These are phyloP conservation scores for Microcebus jonahi DNA, from an alignment of 2,113 vertebrate genomes.

Conservation along the genomic window DNA sequence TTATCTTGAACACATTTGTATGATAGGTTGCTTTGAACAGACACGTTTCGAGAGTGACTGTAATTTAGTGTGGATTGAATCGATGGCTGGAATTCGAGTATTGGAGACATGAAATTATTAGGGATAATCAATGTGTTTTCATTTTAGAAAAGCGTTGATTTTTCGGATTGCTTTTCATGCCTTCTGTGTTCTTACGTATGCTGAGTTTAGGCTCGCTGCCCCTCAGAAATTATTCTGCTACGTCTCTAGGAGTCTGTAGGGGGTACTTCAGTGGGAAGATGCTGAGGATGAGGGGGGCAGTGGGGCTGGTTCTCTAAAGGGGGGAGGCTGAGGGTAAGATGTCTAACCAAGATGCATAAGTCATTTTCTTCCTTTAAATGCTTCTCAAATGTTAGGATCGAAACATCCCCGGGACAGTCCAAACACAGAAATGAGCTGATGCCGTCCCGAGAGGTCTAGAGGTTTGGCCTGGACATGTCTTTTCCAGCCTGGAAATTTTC, in stretches of 20 bases:
- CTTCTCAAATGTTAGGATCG: background rate
- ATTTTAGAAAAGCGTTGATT: background rate
- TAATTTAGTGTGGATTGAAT: no score
- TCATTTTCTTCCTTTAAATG: background rate
- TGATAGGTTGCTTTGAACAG: background rate
- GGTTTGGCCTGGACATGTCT: background rate
- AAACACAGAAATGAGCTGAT: background rate
- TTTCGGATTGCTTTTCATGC: background rate
- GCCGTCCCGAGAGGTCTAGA: background rate
- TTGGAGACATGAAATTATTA: background rate
- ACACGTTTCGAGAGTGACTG: background rate
- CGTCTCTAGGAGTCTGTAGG: background rate
- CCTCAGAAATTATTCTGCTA: background rate
- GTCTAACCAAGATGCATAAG: background rate
- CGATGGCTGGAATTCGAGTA: background rate
- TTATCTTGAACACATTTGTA: rapidly evolving
- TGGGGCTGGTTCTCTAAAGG: background rate
- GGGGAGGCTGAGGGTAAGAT: background rate
- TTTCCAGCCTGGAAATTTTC: background rate
- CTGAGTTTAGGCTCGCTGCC: background rate
- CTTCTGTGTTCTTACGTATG: background rate
- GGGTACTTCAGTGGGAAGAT: background rate
- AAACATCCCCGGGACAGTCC: rapidly evolving
- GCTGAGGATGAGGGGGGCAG: background rate
- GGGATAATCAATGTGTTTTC: background rate